These are phyloP conservation scores for Chinchilla lanigera DNA, from an alignment of 2,113 vertebrate genomes.

Conservation along the genomic window DNA sequence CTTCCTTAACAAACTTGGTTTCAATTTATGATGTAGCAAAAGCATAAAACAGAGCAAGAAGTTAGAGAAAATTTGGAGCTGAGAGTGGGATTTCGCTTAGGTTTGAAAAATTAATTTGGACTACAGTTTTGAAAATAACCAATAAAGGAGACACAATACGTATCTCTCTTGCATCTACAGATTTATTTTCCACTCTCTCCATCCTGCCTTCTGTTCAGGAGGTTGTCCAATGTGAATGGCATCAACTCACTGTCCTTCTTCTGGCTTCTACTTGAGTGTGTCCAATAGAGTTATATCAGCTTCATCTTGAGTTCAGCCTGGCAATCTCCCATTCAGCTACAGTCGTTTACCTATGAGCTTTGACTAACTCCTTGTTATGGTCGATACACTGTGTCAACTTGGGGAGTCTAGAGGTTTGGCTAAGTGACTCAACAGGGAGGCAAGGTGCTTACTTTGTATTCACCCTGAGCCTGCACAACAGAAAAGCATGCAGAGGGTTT, in stretches of 20 bases:
- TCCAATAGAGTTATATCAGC: not conserved
- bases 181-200: not conserved
- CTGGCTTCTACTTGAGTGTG: not conserved
- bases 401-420: no score
- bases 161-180: not conserved
- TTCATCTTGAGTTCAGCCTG: not conserved
- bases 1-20: constrained; percentile 13
- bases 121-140: not conserved
- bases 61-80: not conserved
- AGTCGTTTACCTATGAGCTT: not conserved
- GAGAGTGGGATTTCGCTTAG: not conserved
- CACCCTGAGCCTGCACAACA: no score
- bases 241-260: not conserved
- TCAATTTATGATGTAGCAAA: constrained; percentile 34
- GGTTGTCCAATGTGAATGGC: not conserved
- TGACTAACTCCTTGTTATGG: no score
- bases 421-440: no score
- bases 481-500: no score
- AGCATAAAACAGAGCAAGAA: not conserved
- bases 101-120: not conserved
- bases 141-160: not conserved
- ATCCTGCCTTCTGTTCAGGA: not conserved
- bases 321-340: not conserved
- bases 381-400: no score
- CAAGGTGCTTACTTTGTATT: no score